Conservation (phyloP, 2,797 vertebrate genomes). For the Schizopygopsis malacanthus region DNA sequence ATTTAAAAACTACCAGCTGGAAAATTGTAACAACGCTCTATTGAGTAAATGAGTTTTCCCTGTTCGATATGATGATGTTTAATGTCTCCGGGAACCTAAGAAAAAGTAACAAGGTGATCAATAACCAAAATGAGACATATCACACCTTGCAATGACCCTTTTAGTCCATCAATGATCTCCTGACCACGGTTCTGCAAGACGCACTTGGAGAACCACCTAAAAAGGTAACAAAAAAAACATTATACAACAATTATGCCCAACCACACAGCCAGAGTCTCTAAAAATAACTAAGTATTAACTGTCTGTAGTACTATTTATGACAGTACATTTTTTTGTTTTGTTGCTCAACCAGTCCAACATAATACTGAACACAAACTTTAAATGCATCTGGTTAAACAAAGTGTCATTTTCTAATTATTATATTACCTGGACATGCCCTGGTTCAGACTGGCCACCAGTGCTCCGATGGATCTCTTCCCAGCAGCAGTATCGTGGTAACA, state of each 20-base stretch:
- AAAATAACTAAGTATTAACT: background rate
- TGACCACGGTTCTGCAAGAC: constrained; percentile 90
- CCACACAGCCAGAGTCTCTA: background rate
- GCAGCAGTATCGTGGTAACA: constrained; percentile 90
- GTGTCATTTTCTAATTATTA: background rate
- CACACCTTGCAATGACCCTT: constrained; percentile 85
- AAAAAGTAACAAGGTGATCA: background rate
- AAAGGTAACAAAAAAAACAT: background rate
- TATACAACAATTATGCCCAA: background rate
- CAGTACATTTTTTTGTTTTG: background rate
- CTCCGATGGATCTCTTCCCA: constrained; percentile 88
- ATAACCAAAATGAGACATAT: background rate
- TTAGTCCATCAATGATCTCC: constrained; percentile 93
- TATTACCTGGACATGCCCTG: constrained; percentile 87
- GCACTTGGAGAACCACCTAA: constrained; percentile 95
- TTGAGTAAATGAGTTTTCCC: background rate
- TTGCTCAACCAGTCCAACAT: background rate
- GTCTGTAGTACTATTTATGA: background rate
- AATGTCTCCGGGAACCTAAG: background rate
- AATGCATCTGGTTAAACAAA: background rate
- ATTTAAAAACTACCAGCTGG: background rate
- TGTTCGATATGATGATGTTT: background rate
- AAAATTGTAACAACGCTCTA: background rate
- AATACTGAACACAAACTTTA: background rate
- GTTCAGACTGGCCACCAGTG: constrained; percentile 93